Conservation (phyloP, 1,140 invertebrate species). For the Teleopsis dalmanni region DNA sequence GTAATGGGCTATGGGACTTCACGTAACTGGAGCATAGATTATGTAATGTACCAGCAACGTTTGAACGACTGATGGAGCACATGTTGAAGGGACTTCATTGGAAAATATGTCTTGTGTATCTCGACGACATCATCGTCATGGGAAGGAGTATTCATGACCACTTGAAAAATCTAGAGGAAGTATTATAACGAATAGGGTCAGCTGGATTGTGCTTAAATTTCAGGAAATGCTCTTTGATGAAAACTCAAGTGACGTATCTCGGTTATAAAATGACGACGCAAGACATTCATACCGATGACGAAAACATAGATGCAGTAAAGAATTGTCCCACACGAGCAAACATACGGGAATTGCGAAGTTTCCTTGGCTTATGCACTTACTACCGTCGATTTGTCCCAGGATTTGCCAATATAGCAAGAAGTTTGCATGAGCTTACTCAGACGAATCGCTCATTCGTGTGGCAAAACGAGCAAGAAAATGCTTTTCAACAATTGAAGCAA, state of each 20-base stretch:
- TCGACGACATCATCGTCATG: conserved; percentile 10
- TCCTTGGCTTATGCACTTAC: neutral
- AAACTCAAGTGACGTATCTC: too few relatives aligned
- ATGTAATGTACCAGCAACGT: neutral
- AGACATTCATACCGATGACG: neutral
- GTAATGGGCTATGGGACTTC: neutral
- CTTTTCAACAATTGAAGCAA: neutral
- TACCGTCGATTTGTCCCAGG: too few relatives aligned
- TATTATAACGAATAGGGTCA: neutral
- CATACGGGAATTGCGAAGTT: neutral
- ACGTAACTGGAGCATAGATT: neutral
- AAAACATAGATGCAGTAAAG: neutral
- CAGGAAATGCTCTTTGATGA: neutral
- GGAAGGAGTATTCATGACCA: conserved; percentile 5
- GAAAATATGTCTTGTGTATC: conserved; percentile 13
- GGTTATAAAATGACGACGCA: conserved; percentile 1
- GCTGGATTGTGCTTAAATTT: neutral
- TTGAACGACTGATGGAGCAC: neutral
- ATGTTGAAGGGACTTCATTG: neutral
- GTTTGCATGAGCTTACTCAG: too few relatives aligned
- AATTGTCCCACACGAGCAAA: neutral
- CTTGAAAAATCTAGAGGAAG: conserved; percentile 1
- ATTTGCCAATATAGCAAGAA: too few relatives aligned
- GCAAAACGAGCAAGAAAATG: too few relatives aligned
- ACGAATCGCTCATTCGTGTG: too few relatives aligned